phyloP scores from a whole-genome alignment of 2,797 vertebrate genomes.

The Bovichtus diacanthus region DNA sequence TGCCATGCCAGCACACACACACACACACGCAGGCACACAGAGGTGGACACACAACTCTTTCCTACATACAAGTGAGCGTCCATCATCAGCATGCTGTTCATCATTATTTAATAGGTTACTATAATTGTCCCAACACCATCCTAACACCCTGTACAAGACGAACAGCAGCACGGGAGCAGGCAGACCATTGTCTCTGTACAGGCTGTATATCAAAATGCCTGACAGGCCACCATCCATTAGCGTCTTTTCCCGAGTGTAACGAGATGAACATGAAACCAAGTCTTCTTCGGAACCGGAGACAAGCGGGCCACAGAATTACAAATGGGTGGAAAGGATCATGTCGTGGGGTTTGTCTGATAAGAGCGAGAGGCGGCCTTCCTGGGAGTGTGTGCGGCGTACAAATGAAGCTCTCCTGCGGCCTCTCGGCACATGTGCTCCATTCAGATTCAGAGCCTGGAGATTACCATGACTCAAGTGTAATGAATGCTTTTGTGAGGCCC shows the following conservation, averaged over 20 bases:
- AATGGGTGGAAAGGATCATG: constrained; percentile 43
- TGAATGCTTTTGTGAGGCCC: constrained; percentile 23
- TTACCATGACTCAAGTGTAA: constrained; percentile 42
- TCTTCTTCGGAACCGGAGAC: constrained; percentile 19
- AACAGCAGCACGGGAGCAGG: constrained; percentile 16
- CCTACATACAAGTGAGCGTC: constrained; percentile 55
- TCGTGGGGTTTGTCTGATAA: constrained; percentile 20
- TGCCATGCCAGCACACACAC: constrained; percentile 34
- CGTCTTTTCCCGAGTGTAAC: constrained; percentile 53
- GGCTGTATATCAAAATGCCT: constrained; percentile 49
- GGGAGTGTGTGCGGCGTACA: background rate
- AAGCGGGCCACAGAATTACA: constrained; percentile 29
- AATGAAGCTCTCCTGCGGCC: background rate
- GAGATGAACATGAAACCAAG: constrained; percentile 55
- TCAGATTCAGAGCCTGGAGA: constrained; percentile 11
- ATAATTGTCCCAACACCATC: constrained; percentile 72
- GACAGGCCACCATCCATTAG: constrained; percentile 58
- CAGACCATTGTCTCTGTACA: background rate
- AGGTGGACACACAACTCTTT: constrained; percentile 13
- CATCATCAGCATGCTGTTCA: constrained; percentile 70
- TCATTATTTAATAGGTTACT: constrained; percentile 72
- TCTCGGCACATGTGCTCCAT: constrained; percentile 8
- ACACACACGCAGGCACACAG: constrained; percentile 8
- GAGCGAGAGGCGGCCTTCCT: constrained; percentile 3
- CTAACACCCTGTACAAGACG: constrained; percentile 26